Evolutionary conservation across 1,140 invertebrate genomes (phyloP), one percentile per base, ranked within the genome.

Genomic region (Drosophila santomea): DNA sequence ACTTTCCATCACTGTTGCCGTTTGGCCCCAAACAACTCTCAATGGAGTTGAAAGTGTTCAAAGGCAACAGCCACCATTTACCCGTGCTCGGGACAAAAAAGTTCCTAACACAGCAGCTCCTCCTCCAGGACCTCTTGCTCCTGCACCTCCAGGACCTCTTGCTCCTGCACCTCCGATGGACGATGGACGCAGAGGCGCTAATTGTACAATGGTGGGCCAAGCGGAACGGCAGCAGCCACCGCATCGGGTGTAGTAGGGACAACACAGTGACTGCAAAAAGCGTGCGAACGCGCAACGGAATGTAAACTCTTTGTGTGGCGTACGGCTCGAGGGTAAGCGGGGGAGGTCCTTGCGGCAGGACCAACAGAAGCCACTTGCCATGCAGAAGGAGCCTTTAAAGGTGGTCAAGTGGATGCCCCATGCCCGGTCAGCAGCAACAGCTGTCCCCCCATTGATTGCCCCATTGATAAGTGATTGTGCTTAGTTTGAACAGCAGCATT

Each of bases 1-100:
- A 28, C 59, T 41, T 8, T 14, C 36, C 60, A 62, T 62, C 55
- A 23, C 14, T 62, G 35, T 20, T 76, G 78, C 66, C 73, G 66
- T 8, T 61, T 47, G 78, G 78, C 78, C 51, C 69, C 69, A 78
- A 82, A 72, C 71, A 60, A 56, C 80, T 83, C 82, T 79, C 63
- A 79, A 71, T 84, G 50, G 71, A 84, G 80, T 83, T 83, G 60
- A 79, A 79, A 79, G 80, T 84, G 62, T 77, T 66, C 59, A 78
- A 78, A 74, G 69, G 68, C 73, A 73, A 73, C 32, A 59, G 67
- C 50, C 36, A 83, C 62, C 47, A 20, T 73, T 69, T 73, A 72
- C 50, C 44, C 43, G 20, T 59, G 76, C 55, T 36, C 55, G 61
- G 47, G 47, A 45, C 68, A 51, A 55, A 74, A 60, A 85, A 73